These are phyloP conservation scores for Myotis planiceps DNA, from an alignment of 2,797 vertebrate species.

Conservation along the genomic window DNA sequence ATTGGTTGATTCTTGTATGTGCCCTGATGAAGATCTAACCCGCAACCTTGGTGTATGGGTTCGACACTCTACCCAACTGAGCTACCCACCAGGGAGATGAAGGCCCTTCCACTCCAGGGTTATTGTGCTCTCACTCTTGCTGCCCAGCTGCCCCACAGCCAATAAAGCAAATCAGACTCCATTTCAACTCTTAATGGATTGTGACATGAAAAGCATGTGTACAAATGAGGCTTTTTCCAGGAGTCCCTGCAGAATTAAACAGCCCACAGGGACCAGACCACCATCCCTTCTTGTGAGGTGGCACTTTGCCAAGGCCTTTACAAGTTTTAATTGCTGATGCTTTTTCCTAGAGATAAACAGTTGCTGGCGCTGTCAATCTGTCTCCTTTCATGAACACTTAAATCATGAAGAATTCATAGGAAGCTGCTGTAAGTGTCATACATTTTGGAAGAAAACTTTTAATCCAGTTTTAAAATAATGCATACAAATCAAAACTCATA, in stretches of 20 bases:
- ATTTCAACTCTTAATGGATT: conserved; percentile 46
- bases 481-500: neutral
- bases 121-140: neutral
- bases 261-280: neutral
- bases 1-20: neutral
- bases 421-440: conserved; percentile 42
- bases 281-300: neutral
- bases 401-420: conserved; percentile 70
- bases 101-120: neutral
- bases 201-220: conserved; percentile 3
- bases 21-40: neutral
- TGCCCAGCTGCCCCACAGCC: neutral
- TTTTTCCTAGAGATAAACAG: conserved; percentile 54
- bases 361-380: conserved; percentile 27
- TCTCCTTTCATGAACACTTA: neutral
- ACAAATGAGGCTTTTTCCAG: conserved; percentile 11
- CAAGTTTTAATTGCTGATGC: conserved; percentile 45
- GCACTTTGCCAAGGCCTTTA: neutral
- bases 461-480: conserved; percentile 37
- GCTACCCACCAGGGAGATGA: neutral
- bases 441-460: conserved; percentile 48
- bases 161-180: neutral
- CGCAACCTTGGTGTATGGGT: neutral
- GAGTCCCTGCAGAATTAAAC: conserved; percentile 18
- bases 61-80: neutral